Evolutionary conservation across 2,113 vertebrate genomes (phyloP), one percentile per base, ranked within the genome.

Genomic region (Leucoraja erinaceus): DNA sequence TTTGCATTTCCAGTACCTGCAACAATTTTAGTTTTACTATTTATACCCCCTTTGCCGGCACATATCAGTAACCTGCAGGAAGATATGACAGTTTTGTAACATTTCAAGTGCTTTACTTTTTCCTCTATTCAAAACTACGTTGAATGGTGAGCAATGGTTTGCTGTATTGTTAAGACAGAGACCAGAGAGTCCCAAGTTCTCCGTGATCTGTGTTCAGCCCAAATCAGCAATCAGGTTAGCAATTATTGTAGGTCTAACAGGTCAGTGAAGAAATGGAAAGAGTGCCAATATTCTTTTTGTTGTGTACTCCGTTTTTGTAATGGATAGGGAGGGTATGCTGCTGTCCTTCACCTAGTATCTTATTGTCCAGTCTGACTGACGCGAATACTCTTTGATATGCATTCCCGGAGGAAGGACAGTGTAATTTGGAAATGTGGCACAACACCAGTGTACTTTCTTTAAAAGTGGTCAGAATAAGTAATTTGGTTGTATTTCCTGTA

Each of bases 1-100:
- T 88, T 18, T 88, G n/a, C n/a, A 63, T 88, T 88, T 63, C 83
- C 12, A 33, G 4, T 18, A n/a, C 59, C 59, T 12, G 11, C 83
- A 31, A 5, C 83, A 88, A 31, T 63, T 59, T 88, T 66, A 61
- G 59, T 88, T 66, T 63, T n/a, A 88, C 83, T 88, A 88, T 88
- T 33, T 28, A 88, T 88, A 66, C 83, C 59, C 83, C 14, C 61
- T 88, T 88, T 22, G 28, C n/a, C n/a, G 83, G 83, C 83, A 88
- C n/a, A 63, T 63, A 88, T 63, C 83, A 66, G 28, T 86, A 86
- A 86, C 11, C 56, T 6, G 81, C 56, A n/a, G 25, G 54, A 86
- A 63, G 31, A 63, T 3, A 12, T 12, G 56, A 14, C 59, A 88
- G 28, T 63, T n/a, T 88, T 61, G 12, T 31, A 88, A 31, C 28